These are phyloP conservation scores for Leucophenga varia DNA, from an alignment of 1,140 invertebrate genomes.

Conservation along the genomic window DNA sequence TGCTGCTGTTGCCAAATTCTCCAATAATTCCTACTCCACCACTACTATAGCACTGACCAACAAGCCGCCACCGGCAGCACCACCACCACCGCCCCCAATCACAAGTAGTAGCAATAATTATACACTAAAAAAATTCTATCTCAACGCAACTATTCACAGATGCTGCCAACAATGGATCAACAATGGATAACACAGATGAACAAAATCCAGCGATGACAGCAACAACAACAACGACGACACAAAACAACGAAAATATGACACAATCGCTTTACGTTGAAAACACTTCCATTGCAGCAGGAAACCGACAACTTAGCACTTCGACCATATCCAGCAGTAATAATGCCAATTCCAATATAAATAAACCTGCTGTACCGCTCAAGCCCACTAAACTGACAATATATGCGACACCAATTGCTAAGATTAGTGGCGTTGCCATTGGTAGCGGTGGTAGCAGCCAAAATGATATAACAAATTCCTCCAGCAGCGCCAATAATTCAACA, in stretches of 20 bases:
- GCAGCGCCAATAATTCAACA: constrained; percentile 32
- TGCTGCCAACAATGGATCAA: constrained; percentile 22
- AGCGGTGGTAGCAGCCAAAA: constrained; percentile 13
- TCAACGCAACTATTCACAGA: constrained; percentile 55
- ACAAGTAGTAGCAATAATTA: constrained; percentile 11
- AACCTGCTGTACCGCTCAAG: constrained; percentile 63
- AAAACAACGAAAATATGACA: constrained; percentile 35
- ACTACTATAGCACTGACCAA: constrained; percentile 10
- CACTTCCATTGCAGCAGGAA: constrained; percentile 34
- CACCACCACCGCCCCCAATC: constrained; percentile 47
- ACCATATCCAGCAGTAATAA: constrained; percentile 8
- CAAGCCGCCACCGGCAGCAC: constrained; percentile 46
- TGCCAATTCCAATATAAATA: constrained; percentile 29
- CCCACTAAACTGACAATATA: constrained; percentile 63
- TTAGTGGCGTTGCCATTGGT: constrained; percentile 50
- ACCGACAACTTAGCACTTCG: constrained; percentile 43
- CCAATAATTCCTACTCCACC: constrained; percentile 10
- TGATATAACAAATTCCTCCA: constrained; percentile 22
- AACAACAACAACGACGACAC: constrained; percentile 8
- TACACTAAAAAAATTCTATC: constrained; percentile 48
- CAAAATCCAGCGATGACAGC: neutral
- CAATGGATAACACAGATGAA: neutral
- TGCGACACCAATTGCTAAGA: constrained; percentile 60
- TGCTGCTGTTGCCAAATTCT: too few species aligned
- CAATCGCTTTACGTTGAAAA: constrained; percentile 38